Evolutionary conservation across 2,113 vertebrate species (phyloP), one percentile per base, ranked within the genome.

Genomic region (Apeltes quadracus): DNA sequence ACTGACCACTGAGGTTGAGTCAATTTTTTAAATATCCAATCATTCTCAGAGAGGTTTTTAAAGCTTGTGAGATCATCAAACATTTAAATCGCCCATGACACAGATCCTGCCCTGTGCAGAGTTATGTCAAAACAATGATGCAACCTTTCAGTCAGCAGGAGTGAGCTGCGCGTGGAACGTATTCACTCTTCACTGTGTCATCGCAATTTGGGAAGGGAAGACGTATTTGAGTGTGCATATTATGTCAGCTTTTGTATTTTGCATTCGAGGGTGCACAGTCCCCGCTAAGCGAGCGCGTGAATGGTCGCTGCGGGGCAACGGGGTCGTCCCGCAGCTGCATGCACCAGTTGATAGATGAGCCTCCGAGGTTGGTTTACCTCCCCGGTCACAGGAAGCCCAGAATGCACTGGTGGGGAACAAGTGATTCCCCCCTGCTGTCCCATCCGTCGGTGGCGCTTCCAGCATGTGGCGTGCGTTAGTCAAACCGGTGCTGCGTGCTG

Each of bases 321-420:
- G 27, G 64, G 29, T 69, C 48, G 53, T 78, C 70, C 68, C 75
- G 77, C 56, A 25, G 61, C 66, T 59, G 51, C 38, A 36, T 20
- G 63, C 71, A 57, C 48, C 56, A 3, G 51, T 61, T 93, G 90
- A 91, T 90, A 76, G 84, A 92, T 91, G 86, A 90, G 78, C 70
- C 77, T 76, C 55, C 14, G 34, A 77, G 83, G 72, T 76, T 5
- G 27, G 61, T 72, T 73, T 71, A 36, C 71, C 72, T 75, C 73
- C 65, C 75, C 68, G 57, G 71, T 72, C 18, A 46, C 39, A 36
- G n/a, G n/a, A n/a, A 7, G 62, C 70, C 68, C 50, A 85, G 74
- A 76, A 78, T 62, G 84, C 77, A 64, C 51, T 81, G 81, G 81
- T 88, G 82, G 83, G 82, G 77, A 89, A 76, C 71, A 29, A 75